Evolutionary conservation across 2,113 vertebrate species (phyloP), one percentile per base, ranked within the genome.

Genomic region (Gila orcuttii): DNA sequence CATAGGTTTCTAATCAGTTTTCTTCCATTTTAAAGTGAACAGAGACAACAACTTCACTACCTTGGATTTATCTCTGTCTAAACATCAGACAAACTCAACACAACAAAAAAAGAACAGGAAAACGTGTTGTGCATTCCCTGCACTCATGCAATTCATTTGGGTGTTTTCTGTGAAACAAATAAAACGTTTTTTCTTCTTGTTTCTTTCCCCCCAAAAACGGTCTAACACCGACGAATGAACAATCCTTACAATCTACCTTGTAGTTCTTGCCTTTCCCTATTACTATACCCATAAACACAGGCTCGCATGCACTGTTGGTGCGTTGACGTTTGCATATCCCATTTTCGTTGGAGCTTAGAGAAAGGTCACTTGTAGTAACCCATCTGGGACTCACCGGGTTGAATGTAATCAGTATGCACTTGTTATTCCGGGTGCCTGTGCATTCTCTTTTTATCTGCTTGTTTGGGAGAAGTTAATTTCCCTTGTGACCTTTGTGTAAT

Each of bases 391-490:
- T 92, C 91, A 93, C 87, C 86, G 94, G 94, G 95, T 93, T 96
- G 94, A 94, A 94, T 94, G 94, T 94, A 96, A 96, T 97, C 94
- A 95, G 96, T 96, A 91, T 93, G 94, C 94, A 92, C 94, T 94
- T 93, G 93, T 94, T 96, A 95, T 95, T 96, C 94, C 91, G 91
- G 93, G 90, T 92, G 85, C 83, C 86, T 76, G 91, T 92, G 87
- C 79, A 89, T 89, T 93, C 94, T 93, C 95, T 91, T 94, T 97
- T 95, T 96, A 96, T 96, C 96, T 96, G 95, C 95, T 96, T 95
- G 94, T 62, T 89, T 93, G 92, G 94, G 91, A 83, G 85, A 94
- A 97, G 93, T 99, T 98, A 97, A 98, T 99, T 98, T 99, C 97
- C 96, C 96, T 92, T 94, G 96, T 97, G 97, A 96, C 95, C 92